A percentile compares a stretch with the other conserved stretches of the same genome.
These are phyloP conservation scores for Invenusta paracnida DNA, from an alignment of 2,888 invertebrate species.

Conservation along the genomic window DNA sequence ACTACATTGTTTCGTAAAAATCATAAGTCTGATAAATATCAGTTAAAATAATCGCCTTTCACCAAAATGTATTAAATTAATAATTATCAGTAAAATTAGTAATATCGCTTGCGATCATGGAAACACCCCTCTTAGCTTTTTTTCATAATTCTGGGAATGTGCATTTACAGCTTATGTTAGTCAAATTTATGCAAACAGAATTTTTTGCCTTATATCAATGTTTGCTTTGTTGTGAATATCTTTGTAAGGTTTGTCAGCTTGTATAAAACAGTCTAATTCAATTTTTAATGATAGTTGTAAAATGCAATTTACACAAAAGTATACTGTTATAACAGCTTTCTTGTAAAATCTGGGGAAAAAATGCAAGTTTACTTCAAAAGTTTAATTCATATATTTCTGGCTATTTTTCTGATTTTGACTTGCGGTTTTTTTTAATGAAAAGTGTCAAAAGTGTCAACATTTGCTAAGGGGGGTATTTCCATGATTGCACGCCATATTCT, in stretches of 20 bases:
- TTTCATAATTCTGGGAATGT: background rate
- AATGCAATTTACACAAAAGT: background rate
- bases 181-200: background rate
- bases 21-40: too few relatives aligned
- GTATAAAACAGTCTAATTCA: background rate
- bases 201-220: background rate
- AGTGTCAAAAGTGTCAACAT: background rate
- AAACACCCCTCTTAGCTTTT: background rate
- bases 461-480: background rate
- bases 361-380: background rate
- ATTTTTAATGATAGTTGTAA: background rate
- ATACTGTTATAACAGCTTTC: background rate
- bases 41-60: too few relatives aligned
- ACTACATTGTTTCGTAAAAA: too few relatives aligned
- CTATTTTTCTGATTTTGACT: background rate
- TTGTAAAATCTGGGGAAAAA: background rate
- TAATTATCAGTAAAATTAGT: too few relatives aligned
- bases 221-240: background rate
- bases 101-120: background rate
- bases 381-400: background rate
- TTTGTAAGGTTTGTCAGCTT: background rate
- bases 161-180: background rate
- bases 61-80: too few relatives aligned
- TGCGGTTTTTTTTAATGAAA: background rate
- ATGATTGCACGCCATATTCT: background rate